Percentiles rank a stretch among this genome's conserved stretches.
These are phyloP conservation scores for Triplophysa siluroides DNA, from an alignment of 2,113 vertebrate genomes.

Conservation along the genomic window DNA sequence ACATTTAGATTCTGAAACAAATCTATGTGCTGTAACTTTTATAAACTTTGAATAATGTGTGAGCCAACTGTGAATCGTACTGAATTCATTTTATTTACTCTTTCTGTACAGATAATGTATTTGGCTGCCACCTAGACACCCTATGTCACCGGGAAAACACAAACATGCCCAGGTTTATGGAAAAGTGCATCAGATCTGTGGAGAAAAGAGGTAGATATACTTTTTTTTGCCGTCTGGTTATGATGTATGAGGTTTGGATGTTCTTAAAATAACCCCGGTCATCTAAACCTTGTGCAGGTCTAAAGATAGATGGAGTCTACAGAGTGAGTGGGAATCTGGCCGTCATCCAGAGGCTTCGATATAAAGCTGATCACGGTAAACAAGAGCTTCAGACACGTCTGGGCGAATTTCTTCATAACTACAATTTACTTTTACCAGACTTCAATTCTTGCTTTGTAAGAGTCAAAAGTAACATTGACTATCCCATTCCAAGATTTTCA, in stretches of 20 bases:
- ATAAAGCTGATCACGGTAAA: slow-evolving; percentile 90
- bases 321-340: slow-evolving; percentile 93
- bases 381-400: neutral
- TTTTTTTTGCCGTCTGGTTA: neutral
- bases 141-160: slow-evolving; percentile 83
- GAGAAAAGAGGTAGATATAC: slow-evolving; percentile 82
- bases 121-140: slow-evolving; percentile 83
- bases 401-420: neutral
- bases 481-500: too few species aligned
- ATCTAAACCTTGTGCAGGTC: slow-evolving; percentile 66
- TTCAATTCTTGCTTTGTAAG: neutral
- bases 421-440: neutral
- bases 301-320: slow-evolving; percentile 91
- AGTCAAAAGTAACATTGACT: too few species aligned
- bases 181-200: slow-evolving; percentile 83
- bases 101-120: slow-evolving; percentile 82
- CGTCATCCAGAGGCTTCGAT: slow-evolving; percentile 89
- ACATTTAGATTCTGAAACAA: too few species aligned
- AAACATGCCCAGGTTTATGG: slow-evolving; percentile 81
- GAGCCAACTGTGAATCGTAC: neutral
- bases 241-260: neutral
- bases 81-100: neutral
- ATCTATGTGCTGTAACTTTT: too few species aligned
- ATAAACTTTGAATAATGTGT: too few species aligned
- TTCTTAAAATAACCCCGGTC: neutral